phyloP scores from a whole-genome alignment of 2,888 invertebrate genomes.

The Drosophila rellima region DNA sequence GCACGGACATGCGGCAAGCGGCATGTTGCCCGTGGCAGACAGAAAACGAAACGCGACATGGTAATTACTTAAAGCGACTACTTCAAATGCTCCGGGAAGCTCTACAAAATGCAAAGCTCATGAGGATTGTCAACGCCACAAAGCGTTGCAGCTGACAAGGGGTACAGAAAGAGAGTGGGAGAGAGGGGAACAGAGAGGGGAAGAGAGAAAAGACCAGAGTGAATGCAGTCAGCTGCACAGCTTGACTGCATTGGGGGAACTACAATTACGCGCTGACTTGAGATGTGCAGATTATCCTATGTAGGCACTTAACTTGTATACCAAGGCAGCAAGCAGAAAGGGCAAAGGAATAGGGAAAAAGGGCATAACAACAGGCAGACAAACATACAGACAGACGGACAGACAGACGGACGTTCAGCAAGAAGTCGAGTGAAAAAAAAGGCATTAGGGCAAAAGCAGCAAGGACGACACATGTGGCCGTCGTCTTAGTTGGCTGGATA shows the following conservation, averaged over 20 bases:
- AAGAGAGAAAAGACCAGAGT: background rate
- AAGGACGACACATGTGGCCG: slow-evolving; percentile 53
- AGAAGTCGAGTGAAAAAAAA: slow-evolving; percentile 67
- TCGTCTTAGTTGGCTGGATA: slow-evolving; percentile 53
- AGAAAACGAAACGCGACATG: slow-evolving; percentile 40
- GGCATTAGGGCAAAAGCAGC: slow-evolving; percentile 61
- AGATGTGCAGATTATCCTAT: slow-evolving; percentile 80
- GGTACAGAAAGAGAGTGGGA: background rate
- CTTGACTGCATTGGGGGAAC: slow-evolving; percentile 57
- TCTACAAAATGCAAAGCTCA: slow-evolving; percentile 52
- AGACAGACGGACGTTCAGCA: slow-evolving; percentile 19
- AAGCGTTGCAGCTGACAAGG: slow-evolving; percentile 49
- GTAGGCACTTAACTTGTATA: slow-evolving; percentile 76
- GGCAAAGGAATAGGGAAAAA: background rate
- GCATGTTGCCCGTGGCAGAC: slow-evolving; percentile 32
- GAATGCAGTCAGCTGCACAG: slow-evolving; percentile 65
- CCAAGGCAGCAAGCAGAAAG: background rate
- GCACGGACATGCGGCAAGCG: slow-evolving; percentile 31
- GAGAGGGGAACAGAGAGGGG: background rate
- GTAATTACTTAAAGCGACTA: slow-evolving; percentile 74
- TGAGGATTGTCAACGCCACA: slow-evolving; percentile 49
- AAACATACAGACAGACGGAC: background rate
- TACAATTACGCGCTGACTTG: slow-evolving; percentile 76
- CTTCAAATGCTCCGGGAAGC: slow-evolving; percentile 41
- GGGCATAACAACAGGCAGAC: slow-evolving; percentile 1